Base-by-base conservation (phyloP, 2,113 vertebrate species). In the Henicopernis longicauda region DNA sequence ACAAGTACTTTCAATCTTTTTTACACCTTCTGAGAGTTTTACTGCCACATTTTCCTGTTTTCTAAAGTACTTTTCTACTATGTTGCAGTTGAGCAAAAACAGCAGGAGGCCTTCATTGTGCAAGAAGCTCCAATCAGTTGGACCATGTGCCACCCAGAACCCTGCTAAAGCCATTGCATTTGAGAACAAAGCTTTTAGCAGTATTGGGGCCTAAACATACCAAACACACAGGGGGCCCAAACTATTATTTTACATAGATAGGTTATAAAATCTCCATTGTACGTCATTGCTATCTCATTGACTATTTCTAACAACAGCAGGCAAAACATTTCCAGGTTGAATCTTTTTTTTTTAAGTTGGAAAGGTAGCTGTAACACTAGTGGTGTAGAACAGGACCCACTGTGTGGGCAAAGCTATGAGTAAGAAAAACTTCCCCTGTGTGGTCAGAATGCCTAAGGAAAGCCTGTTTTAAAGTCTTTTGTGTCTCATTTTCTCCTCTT, bases 401-500 rank as follows among this genome's bases (percentile, higher is more conserved):
- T 23, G 4, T 19, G 10, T 47, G 61, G 63, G 25, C 59, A 72
- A 65, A 58, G 50, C 67, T 74, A 61, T 86, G 65, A 54, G 21
- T 54, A 42, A 77, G 54, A 61, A 66, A 57, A 92, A 7, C 26
- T 65, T 70, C 0, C 7, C 27, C 16, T 69, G 14, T 61, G 78
- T 0, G 0, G 36, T 93, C 58, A 76, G 50, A 76, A 82, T 69
- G 15, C 52, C 73, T 34, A 34, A 71, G 47, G 57, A 94, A 93
- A 67, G 40, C 25, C 50, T 66, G 18, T 20, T 88, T 58, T 80
- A 23, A 79, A 87, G 50, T 62, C 2, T 88, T 69, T 26, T 36
- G 19, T 90, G 57, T 90, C 74, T 93, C 15, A 58, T 61, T 96
- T 91, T 90, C 71, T 82, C 49, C 32, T 92, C 47, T 93, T 81